phyloP scores from a whole-genome alignment of 2,797 vertebrate genomes.

The Odontamblyopus lacepedii region DNA sequence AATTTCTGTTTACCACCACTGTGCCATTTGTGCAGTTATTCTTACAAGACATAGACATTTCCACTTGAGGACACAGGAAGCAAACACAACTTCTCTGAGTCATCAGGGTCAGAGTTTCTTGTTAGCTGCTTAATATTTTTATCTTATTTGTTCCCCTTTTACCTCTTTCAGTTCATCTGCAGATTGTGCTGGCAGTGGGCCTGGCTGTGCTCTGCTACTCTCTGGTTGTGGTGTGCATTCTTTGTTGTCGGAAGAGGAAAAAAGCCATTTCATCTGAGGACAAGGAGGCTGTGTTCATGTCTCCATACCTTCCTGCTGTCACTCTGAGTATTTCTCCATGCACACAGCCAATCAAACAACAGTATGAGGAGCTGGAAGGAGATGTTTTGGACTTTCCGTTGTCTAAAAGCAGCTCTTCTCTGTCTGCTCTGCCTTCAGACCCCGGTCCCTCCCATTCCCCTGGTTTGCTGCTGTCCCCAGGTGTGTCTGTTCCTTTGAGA shows the following conservation, averaged over 20 bases:
- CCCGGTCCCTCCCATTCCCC: conserved; percentile 34
- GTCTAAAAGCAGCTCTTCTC: conserved; percentile 57
- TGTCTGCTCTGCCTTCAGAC: conserved; percentile 54
- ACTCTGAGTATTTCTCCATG: conserved; percentile 56
- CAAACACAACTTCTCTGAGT: conserved; percentile 39
- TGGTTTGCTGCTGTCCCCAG: conserved; percentile 31
- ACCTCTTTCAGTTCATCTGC: conserved; percentile 71
- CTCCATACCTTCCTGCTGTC: conserved; percentile 44
- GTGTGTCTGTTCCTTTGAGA: conserved; percentile 45
- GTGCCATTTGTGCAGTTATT: conserved; percentile 45
- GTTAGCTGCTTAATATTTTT: not conserved
- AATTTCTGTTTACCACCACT: conserved; percentile 10
- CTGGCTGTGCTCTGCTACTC: conserved; percentile 80
- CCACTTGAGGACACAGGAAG: conserved; percentile 61
- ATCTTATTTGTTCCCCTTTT: conserved; percentile 12
- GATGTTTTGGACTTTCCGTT: conserved; percentile 69
- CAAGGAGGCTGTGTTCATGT: conserved; percentile 63
- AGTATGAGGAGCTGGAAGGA: conserved; percentile 79
- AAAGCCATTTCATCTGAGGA: conserved; percentile 40
- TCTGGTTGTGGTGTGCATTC: conserved; percentile 75
- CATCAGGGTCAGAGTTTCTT: conserved; percentile 9
- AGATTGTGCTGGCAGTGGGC: conserved; percentile 80
- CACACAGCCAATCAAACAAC: conserved; percentile 73
- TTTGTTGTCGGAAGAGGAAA: conserved; percentile 75
- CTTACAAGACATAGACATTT: conserved; percentile 60